Base-by-base conservation (phyloP, 2,888 invertebrate species). In the Xestia ashworthii region DNA sequence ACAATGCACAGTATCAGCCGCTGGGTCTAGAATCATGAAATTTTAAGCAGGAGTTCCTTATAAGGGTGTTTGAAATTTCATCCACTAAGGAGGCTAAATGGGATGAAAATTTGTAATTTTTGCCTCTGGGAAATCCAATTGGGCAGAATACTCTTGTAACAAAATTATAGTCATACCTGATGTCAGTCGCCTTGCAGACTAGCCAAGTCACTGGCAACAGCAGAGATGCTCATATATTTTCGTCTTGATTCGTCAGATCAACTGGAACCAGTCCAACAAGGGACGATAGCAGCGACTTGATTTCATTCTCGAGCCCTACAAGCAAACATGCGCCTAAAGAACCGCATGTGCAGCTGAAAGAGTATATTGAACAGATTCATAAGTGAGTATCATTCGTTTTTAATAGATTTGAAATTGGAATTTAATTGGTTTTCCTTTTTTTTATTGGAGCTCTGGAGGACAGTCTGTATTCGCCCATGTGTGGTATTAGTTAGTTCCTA, bases 281-380 rank as follows among this genome's bases (percentile, higher is more conserved):
- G 67, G 93, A 93, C 71, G 93, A 93, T 5, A 94, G 91, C 87
- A 97, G 97, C 79, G 98, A 98, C 95, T 94, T 98, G 83, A 98
- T 98, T 88, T 98, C 98, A 22, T 98, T 98, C 91, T 94, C 97
- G 38, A 98, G 98, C 92, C 98, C 98, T 38, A 97, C 97, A 9
- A 94, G 93, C 81, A 96, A 96, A 86, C 93, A 97, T 84, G 93
- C 95, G 38, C 93, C 97, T 77, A 93, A 97, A 89, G 94, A 96
- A 85, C 91, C 96, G 0, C 97, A 97, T 92, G 95, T 96, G 16
- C 96, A 97, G 72, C 96, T 97, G 87, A 97, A 97, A 83, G 97
- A 97, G 83, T 96, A 97, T 87, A 97, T 97, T 82, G 93, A 93
- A 71, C 92, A 93, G 82, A 92, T 93, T 78, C 91, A 91, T 88